Conservation (phyloP, 2,113 vertebrate species). For the Bostrychus sinensis region DNA sequence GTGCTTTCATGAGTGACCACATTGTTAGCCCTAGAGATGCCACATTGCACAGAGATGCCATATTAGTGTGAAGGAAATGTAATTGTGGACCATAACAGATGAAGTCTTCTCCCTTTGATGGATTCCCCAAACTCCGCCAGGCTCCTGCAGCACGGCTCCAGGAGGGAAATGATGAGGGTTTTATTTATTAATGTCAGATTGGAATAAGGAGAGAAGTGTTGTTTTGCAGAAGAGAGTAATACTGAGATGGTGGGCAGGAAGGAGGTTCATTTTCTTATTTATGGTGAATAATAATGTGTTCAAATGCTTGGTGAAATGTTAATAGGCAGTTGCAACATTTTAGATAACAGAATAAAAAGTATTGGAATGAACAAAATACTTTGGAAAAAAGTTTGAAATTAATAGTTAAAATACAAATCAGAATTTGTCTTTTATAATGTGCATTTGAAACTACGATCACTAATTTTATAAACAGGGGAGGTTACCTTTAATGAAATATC, state of each 20-base stretch:
- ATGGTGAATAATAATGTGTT: too few relatives aligned
- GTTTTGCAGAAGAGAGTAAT: constrained; percentile 13
- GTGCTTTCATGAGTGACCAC: constrained; percentile 34
- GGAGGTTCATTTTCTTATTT: too few relatives aligned
- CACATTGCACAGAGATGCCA: neutral
- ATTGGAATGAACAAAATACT: too few relatives aligned
- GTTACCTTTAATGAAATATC: too few relatives aligned
- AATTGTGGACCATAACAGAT: constrained; percentile 14
- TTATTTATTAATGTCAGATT: constrained; percentile 28
- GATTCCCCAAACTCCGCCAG: constrained; percentile 22
- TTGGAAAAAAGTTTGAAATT: too few relatives aligned
- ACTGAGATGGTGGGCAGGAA: neutral
- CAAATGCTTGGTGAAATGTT: too few relatives aligned
- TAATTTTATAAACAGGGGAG: too few relatives aligned
- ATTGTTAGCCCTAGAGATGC: constrained; percentile 5
- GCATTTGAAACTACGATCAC: too few relatives aligned
- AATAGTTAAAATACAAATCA: too few relatives aligned
- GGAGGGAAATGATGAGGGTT: constrained; percentile 20
- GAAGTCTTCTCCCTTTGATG: constrained; percentile 28
- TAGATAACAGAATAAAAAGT: too few relatives aligned
- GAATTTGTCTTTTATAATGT: too few relatives aligned
- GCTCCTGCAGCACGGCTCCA: constrained; percentile 1
- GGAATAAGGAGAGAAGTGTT: constrained; percentile 7
- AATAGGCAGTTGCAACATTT: too few relatives aligned
- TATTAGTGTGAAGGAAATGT: constrained; percentile 31